phyloP scores from a whole-genome alignment of 2,888 invertebrate species.

The Andrena fulva region DNA sequence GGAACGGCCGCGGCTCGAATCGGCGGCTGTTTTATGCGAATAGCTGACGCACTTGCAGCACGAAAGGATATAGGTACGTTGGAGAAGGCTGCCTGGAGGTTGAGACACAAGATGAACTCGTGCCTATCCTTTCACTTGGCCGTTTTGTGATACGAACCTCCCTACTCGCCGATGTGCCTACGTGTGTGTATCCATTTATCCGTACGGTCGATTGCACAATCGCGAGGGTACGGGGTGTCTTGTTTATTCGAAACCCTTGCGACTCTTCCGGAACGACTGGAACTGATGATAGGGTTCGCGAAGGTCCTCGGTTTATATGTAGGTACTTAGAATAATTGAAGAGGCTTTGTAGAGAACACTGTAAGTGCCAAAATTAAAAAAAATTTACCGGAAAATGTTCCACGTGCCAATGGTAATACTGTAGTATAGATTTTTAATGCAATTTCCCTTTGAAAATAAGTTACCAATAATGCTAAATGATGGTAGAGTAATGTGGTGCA shows the following conservation, averaged over 20 bases:
- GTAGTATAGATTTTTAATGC: too few species aligned
- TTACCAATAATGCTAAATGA: too few species aligned
- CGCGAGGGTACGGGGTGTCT: conserved; percentile 49
- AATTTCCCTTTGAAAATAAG: too few species aligned
- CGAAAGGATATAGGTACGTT: conserved; percentile 47
- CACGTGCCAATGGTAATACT: too few species aligned
- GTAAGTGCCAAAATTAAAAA: too few species aligned
- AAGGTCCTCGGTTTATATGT: too few species aligned
- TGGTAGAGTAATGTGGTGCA: too few species aligned
- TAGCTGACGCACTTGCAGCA: conserved; percentile 52
- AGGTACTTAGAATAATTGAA: too few species aligned
- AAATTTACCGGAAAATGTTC: too few species aligned
- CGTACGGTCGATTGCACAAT: conserved; percentile 66
- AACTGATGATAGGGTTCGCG: neutral
- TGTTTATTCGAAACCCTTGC: conserved; percentile 34
- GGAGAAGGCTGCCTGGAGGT: conserved; percentile 65
- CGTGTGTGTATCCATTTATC: conserved; percentile 56
- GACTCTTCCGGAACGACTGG: conserved; percentile 3
- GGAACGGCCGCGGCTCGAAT: conserved; percentile 26
- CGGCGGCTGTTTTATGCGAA: conserved; percentile 31
- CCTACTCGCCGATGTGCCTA: conserved; percentile 57
- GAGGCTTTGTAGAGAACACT: too few species aligned
- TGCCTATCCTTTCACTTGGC: conserved; percentile 78
- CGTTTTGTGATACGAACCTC: conserved; percentile 70
- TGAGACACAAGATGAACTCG: conserved; percentile 74